These are phyloP conservation scores for Sipha maydis DNA, from an alignment of 2,888 invertebrate genomes.

Conservation along the genomic window DNA sequence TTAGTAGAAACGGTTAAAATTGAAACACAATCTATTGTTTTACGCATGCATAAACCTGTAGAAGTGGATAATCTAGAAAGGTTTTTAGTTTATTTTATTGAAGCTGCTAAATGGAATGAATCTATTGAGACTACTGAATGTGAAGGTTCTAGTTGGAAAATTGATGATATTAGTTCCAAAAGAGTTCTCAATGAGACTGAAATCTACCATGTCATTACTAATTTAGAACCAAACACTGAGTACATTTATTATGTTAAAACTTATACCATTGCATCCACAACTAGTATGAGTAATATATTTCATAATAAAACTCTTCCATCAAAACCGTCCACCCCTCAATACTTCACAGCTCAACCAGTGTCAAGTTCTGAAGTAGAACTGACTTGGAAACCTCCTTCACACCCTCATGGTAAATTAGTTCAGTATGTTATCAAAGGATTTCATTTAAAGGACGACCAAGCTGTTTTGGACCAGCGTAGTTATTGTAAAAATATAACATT, in stretches of 20 bases:
- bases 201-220: slow-evolving; percentile 65
- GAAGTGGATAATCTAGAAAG: slow-evolving; percentile 44
- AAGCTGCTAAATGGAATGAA: slow-evolving; percentile 47
- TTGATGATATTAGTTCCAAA: slow-evolving; percentile 66
- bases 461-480: slow-evolving; percentile 64
- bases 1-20: slow-evolving; percentile 67
- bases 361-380: slow-evolving; percentile 68
- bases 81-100: slow-evolving; percentile 61
- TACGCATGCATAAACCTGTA: slow-evolving; percentile 62
- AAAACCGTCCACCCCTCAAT: slow-evolving; percentile 67
- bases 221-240: slow-evolving; percentile 75
- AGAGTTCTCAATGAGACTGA: slow-evolving; percentile 35
- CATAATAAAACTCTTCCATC: slow-evolving; percentile 70
- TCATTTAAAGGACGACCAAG: slow-evolving; percentile 66
- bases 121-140: slow-evolving; percentile 67
- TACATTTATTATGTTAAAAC: slow-evolving; percentile 82
- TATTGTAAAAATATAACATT: slow-evolving; percentile 65
- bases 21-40: slow-evolving; percentile 62
- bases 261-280: slow-evolving; percentile 69
- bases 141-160: slow-evolving; percentile 68
- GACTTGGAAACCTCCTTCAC: slow-evolving; percentile 74
- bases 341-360: slow-evolving; percentile 67
- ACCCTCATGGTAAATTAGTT: slow-evolving; percentile 73
- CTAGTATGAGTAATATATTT: slow-evolving; percentile 69
- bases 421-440: slow-evolving; percentile 70